Base-by-base conservation (phyloP, 53 echinoderm and acorn worm genomes). In the Luidia sarsii region DNA sequence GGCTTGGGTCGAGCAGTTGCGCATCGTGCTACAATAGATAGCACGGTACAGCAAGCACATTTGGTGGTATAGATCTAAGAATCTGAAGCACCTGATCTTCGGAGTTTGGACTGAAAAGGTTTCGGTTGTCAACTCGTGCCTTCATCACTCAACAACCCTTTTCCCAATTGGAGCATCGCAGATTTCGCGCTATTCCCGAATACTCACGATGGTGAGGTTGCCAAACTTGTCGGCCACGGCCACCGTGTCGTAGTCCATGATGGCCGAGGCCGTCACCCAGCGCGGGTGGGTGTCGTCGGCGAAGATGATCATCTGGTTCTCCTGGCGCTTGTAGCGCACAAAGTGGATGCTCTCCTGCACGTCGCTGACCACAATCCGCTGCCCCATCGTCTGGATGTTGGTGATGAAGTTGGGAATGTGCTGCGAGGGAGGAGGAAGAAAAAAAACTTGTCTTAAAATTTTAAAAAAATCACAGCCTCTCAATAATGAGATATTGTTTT, bases 271-370 rank as follows among this genome's bases (percentile, higher is more conserved):
- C 3, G 99, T 99, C 25, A 99, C 87, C 87, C 87, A 99, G 16
- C 99, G 87, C 1, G 99, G 94, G 61, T 99, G 86, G 7, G 88
- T 91, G 63, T 99, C 99, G 50, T 99, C 99, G 0, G 99, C 92
- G 63, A 99, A 99, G 55, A 99, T 89, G 8, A 99, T 91, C 94
- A 99, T 86, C 84, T 91, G 89, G 53, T 99, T 99, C 85, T 99
- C 99, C 51, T 75, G 94, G 0, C 93, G 83, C 57, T 99, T 99
- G 83, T 99, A 99, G 20, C 93, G 89, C 10, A 99, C 82, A 67
- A 99, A 99, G 79, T 99, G 93, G 6, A 99, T 80, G 48, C 99
- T 99, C 89, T 99, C 99, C 55, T 99, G 99, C 7, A 99, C 91
- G 63, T 99, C 99, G 67, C 94, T 94, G n/a, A 99, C 91, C 21